phyloP scores from a whole-genome alignment of 2,797 vertebrate genomes.

The Salarias fasciatus region DNA sequence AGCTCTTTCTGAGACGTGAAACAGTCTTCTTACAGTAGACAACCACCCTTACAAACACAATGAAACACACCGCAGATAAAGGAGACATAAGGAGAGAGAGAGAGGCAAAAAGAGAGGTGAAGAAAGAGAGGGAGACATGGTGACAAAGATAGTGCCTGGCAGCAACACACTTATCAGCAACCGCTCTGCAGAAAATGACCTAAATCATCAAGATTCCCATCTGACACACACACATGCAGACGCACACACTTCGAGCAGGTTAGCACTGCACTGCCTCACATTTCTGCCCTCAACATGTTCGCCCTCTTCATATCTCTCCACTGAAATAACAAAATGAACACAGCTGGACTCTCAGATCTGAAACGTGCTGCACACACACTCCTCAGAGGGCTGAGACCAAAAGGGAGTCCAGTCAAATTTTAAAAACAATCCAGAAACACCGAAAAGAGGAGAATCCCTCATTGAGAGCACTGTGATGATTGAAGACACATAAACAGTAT shows the following conservation, averaged over 20 bases:
- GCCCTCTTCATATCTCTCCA: slow-evolving; percentile 52
- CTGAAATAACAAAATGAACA: slow-evolving; percentile 23
- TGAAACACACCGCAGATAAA: slow-evolving; percentile 67
- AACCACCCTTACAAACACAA: slow-evolving; percentile 59
- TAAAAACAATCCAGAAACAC: background rate
- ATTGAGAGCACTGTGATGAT: background rate
- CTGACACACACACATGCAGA: slow-evolving; percentile 65
- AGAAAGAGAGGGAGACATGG: slow-evolving; percentile 62
- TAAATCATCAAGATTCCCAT: slow-evolving; percentile 85
- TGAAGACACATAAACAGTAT: slow-evolving; percentile 23
- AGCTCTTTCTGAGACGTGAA: slow-evolving; percentile 42
- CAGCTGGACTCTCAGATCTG: too few relatives aligned
- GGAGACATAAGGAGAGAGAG: slow-evolving; percentile 40
- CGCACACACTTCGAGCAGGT: slow-evolving; percentile 18
- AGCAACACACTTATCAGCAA: slow-evolving; percentile 80
- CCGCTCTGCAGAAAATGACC: slow-evolving; percentile 77
- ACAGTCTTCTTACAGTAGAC: slow-evolving; percentile 59
- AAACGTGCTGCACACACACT: too few relatives aligned
- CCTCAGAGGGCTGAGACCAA: too few relatives aligned
- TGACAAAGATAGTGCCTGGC: slow-evolving; percentile 79
- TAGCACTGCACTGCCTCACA: slow-evolving; percentile 18
- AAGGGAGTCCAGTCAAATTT: background rate
- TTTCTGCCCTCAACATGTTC: slow-evolving; percentile 46
- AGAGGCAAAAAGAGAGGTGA: slow-evolving; percentile 39
- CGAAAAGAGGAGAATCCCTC: background rate